phyloP scores from a whole-genome alignment of 2,888 invertebrate species.

The Tipula helvola region DNA sequence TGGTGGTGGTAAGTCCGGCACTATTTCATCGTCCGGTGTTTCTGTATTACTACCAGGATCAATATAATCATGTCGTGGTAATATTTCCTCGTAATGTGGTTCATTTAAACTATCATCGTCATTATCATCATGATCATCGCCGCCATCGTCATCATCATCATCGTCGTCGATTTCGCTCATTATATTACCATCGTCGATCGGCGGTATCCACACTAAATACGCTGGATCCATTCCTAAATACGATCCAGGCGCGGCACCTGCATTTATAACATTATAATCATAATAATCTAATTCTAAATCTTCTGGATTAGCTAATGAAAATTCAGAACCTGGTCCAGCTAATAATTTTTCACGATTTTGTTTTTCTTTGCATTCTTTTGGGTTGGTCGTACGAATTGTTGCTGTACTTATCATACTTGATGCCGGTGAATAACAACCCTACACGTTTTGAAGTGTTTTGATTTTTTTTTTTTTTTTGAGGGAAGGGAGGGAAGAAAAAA shows the following conservation, averaged over 20 bases:
- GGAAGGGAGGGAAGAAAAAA: background rate
- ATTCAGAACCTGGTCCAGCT: constrained; percentile 58
- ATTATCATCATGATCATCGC: background rate
- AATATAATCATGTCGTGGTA: constrained; percentile 38
- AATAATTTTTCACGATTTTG: constrained; percentile 58
- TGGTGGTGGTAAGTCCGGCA: constrained; percentile 36
- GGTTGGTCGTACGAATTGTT: constrained; percentile 49
- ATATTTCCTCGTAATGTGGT: constrained; percentile 35
- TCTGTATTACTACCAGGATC: constrained; percentile 56
- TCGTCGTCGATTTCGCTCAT: constrained; percentile 41
- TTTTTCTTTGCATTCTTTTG: constrained; percentile 67
- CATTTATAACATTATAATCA: constrained; percentile 77
- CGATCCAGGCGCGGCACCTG: constrained; percentile 72
- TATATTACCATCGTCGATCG: constrained; percentile 58
- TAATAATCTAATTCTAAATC: constrained; percentile 80
- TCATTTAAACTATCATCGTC: constrained; percentile 14
- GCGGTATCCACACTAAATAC: constrained; percentile 78
- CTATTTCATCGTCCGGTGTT: constrained; percentile 46
- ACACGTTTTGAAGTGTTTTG: background rate
- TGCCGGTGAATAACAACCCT: constrained; percentile 64
- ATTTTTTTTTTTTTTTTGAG: constrained; percentile 7
- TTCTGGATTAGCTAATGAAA: constrained; percentile 58
- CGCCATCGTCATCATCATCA: background rate
- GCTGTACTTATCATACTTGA: constrained; percentile 53
- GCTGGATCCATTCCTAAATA: constrained; percentile 84